Evolutionary conservation across 2,888 invertebrate genomes (phyloP), one percentile per base, ranked within the genome.

Genomic region (Iselma pallidipennis): DNA sequence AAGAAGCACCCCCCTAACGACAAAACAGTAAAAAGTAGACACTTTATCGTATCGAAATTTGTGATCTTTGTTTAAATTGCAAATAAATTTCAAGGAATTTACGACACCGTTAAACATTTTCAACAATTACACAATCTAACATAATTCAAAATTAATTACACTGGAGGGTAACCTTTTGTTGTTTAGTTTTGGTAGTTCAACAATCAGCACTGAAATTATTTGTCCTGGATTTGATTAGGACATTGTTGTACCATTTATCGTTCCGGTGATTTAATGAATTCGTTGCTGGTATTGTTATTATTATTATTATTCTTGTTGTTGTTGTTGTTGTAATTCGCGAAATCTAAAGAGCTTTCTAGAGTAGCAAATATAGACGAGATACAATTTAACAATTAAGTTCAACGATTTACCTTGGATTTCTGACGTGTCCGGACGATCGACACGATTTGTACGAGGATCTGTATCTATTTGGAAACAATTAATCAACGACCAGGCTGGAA

Each of bases 91-190:
- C 55, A 21, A 42, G 23, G 12, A 59, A 55, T 59, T 50, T 49
- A 59, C 55, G 37, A 12, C 53, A 33, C 55, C 55, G 51, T 55
- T 59, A 61, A 61, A 49, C 45, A 56, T 56, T 52, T 60, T n/a
- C 28, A 49, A 49, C 56, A 53, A 52, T 57, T 57, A 57, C 42
- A 56, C 57, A 57, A 53, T 52, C 45, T 29, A 53, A 49, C 55
- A 55, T 62, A 59, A 55, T 42, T 56, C 51, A 59, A 49, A 59
- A 59, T 63, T 59, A 63, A 59, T 53, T 57, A 54, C 56, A 19
- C 12, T 42, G 7, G 16, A 42, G n/a, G 3, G 56, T 42, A 19
- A 51, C 55, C 50, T 51, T 45, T 61, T 55, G 49, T 61, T 55
- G 55, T 62, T 58, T 33, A n/a, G 4, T 14, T 33, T 33, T 25